Evolutionary conservation across 2,113 vertebrate species (phyloP), one percentile per base, ranked within the genome.

Genomic region (Tupaia tana): DNA sequence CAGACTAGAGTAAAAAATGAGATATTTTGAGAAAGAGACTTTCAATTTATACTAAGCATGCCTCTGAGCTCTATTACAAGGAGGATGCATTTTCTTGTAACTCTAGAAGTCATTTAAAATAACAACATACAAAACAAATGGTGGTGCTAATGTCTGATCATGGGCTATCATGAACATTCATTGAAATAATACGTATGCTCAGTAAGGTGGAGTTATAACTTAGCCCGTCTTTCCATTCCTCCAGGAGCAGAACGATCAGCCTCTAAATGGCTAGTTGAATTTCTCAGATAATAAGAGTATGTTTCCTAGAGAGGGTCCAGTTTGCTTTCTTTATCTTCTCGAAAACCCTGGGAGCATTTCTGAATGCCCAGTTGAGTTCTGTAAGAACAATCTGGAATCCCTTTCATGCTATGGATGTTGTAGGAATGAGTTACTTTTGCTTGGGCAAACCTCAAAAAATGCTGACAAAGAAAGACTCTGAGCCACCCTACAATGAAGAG

Each of bases 241-340:
- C 7, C 66, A 85, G 58, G 82, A 25, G 52, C 12, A 73, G 29
- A 78, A 80, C 29, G 67, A 54, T 66, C 29, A 25, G 43, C 31
- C 3, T 73, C 69, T 73, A 82, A 86, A 83, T 8, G 52, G 27
- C 24, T 69, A 91, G n/a, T 20, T 80, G 63, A 16, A 29, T 74
- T 89, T 95, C 58, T 75, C 52, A 89, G 84, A 73, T 64, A 78
- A 61, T 75, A 63, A 43, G 81, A 82, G 0, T 66, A 4, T 80
- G 20, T 66, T 75, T 89, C n/a, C 61, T 52, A 61, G 9, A 25
- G 80, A 84, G 15, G 58, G 58, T 71, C 52, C 19, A 67, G 1
- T 78, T 93, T 56, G 19, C 34, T 67, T 89, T 56, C 56, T 94
- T 93, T 80, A 52, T 80, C 95, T 92, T 77, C n/a, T 86, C 61